Percentiles rank a stretch among this genome's conserved stretches.
Evolutionary conservation across 2,888 invertebrate species (phyloP).

Genomic region (Lysandra coridon): DNA sequence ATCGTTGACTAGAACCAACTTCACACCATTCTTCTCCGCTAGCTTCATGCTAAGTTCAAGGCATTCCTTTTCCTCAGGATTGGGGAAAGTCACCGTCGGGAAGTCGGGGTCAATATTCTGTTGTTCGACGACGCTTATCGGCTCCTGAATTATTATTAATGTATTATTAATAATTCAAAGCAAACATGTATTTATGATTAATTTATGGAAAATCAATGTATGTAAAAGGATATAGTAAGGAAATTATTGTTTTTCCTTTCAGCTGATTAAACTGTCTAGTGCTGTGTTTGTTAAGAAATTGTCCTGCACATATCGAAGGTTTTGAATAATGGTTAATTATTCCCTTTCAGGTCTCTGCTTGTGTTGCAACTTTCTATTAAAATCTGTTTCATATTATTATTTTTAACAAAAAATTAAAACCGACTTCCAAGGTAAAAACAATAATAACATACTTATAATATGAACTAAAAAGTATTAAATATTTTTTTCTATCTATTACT

Average conservation of each 20-base stretch:
- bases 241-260: neutral
- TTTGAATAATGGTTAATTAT: neutral
- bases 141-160: conserved; percentile 61
- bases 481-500: too few species aligned
- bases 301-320: neutral
- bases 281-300: neutral
- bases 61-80: conserved; percentile 96
- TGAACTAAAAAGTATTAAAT: too few species aligned
- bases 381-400: too few species aligned
- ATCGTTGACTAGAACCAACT: conserved; percentile 96
- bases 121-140: conserved; percentile 86
- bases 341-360: too few species aligned
- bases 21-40: conserved; percentile 85
- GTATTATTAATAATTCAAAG: conserved; percentile 14
- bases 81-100: conserved; percentile 97
- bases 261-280: neutral
- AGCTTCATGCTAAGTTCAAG: conserved; percentile 87
- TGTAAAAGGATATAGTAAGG: neutral
- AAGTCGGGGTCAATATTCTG: conserved; percentile 97
- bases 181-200: neutral
- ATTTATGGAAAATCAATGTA: neutral
- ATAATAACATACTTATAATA: too few species aligned
- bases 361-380: too few species aligned
- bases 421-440: too few species aligned
- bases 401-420: too few species aligned